Percentiles rank a stretch among this genome's conserved stretches.
Conservation (phyloP, 2,888 invertebrate species). For the Entomobrya multifasciata region DNA sequence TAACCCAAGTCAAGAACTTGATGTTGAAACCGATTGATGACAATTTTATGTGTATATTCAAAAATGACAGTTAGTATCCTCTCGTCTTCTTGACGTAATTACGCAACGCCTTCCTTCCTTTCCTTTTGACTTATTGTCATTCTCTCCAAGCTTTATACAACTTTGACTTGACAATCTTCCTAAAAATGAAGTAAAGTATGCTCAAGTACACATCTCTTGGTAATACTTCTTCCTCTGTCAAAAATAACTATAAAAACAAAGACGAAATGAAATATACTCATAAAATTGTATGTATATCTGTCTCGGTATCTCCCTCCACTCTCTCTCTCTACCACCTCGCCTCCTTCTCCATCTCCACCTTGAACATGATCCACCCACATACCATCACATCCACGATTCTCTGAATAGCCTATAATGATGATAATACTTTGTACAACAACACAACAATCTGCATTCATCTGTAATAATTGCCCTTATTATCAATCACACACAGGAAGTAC, state of each 20-base stretch:
- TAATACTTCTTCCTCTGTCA: too few relatives aligned
- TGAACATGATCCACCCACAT: background rate
- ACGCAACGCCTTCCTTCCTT: background rate
- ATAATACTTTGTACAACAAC: background rate
- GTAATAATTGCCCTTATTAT: slow-evolving; percentile 18
- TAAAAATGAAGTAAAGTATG: too few relatives aligned
- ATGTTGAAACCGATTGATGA: too few relatives aligned
- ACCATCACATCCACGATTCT: background rate
- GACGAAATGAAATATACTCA: background rate
- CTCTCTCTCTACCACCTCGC: background rate
- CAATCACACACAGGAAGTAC: slow-evolving; percentile 50
- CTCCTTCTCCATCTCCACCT: background rate
- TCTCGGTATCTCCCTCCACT: background rate
- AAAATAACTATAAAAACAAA: background rate
- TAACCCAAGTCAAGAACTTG: too few relatives aligned
- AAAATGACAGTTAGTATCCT: too few relatives aligned
- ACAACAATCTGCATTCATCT: slow-evolving; percentile 1
- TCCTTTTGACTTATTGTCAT: slow-evolving; percentile 1
- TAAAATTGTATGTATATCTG: too few relatives aligned
- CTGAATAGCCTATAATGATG: slow-evolving; percentile 32
- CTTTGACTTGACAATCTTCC: slow-evolving; percentile 1
- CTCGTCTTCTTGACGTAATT: too few relatives aligned
- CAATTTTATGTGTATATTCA: too few relatives aligned
- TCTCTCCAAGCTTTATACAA: background rate
- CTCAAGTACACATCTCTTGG: too few relatives aligned